Percentiles rank a stretch among this genome's conserved stretches.
These are phyloP conservation scores for Bradypodion pumilum DNA, from an alignment of 2,797 vertebrate species.

Conservation along the genomic window DNA sequence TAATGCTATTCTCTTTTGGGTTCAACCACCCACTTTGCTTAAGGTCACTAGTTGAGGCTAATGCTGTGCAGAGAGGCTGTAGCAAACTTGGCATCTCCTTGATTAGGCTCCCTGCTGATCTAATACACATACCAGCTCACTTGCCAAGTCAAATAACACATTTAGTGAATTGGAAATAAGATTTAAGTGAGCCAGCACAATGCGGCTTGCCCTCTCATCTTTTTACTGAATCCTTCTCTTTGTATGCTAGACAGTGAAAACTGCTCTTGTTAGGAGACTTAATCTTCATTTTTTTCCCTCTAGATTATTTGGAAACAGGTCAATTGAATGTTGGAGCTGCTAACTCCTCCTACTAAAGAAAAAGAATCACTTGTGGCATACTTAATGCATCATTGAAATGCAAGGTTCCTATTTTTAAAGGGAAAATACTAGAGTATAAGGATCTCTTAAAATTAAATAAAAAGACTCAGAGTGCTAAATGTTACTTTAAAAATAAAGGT, in stretches of 20 bases:
- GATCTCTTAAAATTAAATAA: slow-evolving; percentile 51
- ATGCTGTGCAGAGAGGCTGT: slow-evolving; percentile 85
- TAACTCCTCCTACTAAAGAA: slow-evolving; percentile 84
- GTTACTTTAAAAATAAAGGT: slow-evolving; percentile 55
- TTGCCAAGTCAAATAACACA: slow-evolving; percentile 98
- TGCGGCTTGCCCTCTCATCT: slow-evolving; percentile 87
- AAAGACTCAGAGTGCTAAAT: slow-evolving; percentile 58
- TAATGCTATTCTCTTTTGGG: slow-evolving; percentile 86
- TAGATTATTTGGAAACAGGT: slow-evolving; percentile 95
- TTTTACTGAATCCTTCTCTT: slow-evolving; percentile 84
- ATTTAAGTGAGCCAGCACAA: slow-evolving; percentile 92
- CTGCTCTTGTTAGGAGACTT: slow-evolving; percentile 88
- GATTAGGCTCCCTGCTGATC: slow-evolving; percentile 90
- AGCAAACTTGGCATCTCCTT: slow-evolving; percentile 89
- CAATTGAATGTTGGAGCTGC: slow-evolving; percentile 84
- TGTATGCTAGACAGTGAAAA: slow-evolving; percentile 88
- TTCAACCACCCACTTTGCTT: slow-evolving; percentile 92
- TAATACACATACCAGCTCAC: slow-evolving; percentile 87
- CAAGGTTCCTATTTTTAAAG: slow-evolving; percentile 72
- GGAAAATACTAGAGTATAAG: slow-evolving; percentile 71
- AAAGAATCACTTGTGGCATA: slow-evolving; percentile 73
- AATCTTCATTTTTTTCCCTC: slow-evolving; percentile 84
- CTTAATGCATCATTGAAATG: slow-evolving; percentile 78
- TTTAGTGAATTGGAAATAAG: slow-evolving; percentile 95
- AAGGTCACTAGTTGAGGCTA: slow-evolving; percentile 91